Base-by-base conservation (phyloP, 1,140 invertebrate genomes). In the Lutraria rhynchaena region DNA sequence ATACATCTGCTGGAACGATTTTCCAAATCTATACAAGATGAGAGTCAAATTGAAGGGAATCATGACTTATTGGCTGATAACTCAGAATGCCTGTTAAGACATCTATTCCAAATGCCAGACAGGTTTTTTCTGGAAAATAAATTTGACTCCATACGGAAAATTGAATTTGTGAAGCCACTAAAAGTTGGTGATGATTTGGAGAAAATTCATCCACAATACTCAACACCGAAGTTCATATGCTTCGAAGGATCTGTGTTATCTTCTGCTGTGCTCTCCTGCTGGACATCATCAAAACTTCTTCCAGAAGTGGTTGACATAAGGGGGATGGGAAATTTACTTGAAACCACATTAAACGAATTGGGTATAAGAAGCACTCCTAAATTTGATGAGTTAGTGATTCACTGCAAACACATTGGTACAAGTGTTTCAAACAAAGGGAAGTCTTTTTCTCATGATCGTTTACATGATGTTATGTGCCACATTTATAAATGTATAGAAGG, bases 81-180 rank as follows among this genome's bases (percentile, higher is more conserved):
- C n/a, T 80, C 82, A 1, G 41, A 51, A 15, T 33, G 19, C 11
- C 49, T 87, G 51, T 15, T 82, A 3, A 19, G 51, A 9, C 58
- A 65, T 81, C 53, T 87, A 0, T 57, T 74, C 35, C 0, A 27
- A 0, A 71, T 24, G 24, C 2, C 22, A 27, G 9, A 11, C 31
- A 13, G 49, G 4, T 63, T 85, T 33, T 49, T 53, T 27, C 19
- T 69, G 0, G 22, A 31, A 37, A 46, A 24, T 15, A 15, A 83
- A 0, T 69, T 85, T 17, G 9, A 24, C 3, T 19, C 19, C 35
- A 49, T 87, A 13, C 55, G 46, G 22, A 41, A 53, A 19, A 83
- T 85, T 3, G 80, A 75, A n/a, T 88, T 88, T 33, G 29, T 88
- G 11, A 29, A 69, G 4, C 82, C 81, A 35, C n/a, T 80, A 41